Conservation (phyloP, 1,140 invertebrate species). For the Aphelinus certus region DNA sequence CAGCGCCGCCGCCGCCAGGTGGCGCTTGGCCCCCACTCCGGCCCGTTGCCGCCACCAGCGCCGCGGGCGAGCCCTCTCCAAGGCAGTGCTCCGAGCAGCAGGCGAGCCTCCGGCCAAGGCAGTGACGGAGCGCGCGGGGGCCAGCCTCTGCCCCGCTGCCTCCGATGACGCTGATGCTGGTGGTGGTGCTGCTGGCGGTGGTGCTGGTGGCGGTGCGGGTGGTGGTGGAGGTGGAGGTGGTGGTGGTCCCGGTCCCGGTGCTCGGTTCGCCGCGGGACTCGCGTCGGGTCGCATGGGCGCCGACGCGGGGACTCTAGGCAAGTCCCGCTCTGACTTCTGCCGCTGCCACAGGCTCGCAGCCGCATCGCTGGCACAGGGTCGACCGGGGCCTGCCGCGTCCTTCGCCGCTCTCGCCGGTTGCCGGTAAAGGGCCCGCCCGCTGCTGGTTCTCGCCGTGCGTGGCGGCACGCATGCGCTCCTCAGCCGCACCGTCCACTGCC, state of each 20-base stretch:
- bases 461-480: background rate
- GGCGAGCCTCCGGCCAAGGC: constrained; percentile 19
- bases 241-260: constrained; percentile 40
- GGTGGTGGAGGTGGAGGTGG: constrained; percentile 26
- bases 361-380: constrained; percentile 26
- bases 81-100: constrained; percentile 44
- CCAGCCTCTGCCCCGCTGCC: background rate
- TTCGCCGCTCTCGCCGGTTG: background rate
- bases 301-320: constrained; percentile 51
- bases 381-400: constrained; percentile 9
- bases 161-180: background rate
- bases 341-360: constrained; percentile 36
- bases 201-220: constrained; percentile 23
- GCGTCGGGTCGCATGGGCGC: constrained; percentile 59
- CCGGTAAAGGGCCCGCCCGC: background rate
- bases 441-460: constrained; percentile 5
- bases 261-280: constrained; percentile 50
- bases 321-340: constrained; percentile 47
- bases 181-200: background rate
- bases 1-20: background rate
- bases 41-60: constrained; percentile 26
- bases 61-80: constrained; percentile 17
- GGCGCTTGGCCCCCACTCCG: background rate
- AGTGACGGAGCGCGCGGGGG: constrained; percentile 25
- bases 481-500: too few relatives aligned